Conservation (phyloP, 2,888 invertebrate genomes). For the Phengaris arion region DNA sequence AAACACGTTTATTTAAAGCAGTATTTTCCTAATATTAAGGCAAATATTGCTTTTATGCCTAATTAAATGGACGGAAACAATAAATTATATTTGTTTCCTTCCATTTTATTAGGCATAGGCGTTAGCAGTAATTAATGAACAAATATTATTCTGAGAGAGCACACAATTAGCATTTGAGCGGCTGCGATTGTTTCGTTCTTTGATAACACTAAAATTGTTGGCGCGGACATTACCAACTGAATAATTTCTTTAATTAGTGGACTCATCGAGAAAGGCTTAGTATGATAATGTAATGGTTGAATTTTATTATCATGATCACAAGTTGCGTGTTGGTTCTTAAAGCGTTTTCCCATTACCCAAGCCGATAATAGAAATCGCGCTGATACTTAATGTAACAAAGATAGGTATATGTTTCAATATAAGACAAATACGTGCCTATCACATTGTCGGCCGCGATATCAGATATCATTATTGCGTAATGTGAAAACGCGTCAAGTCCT, state of each 20-base stretch:
- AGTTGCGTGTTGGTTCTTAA: too few relatives aligned
- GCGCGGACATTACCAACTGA: slow-evolving; percentile 14
- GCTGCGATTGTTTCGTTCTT: slow-evolving; percentile 23
- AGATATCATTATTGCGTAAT: too few relatives aligned
- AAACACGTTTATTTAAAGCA: neutral
- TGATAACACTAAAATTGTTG: slow-evolving; percentile 26
- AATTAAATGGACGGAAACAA: too few relatives aligned
- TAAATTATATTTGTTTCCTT: neutral
- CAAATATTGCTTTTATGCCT: too few relatives aligned
- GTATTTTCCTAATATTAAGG: neutral
- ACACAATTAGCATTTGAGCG: slow-evolving; percentile 24
- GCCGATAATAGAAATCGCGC: too few relatives aligned
- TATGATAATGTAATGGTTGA: neutral
- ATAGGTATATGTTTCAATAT: too few relatives aligned
- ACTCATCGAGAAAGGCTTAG: slow-evolving; percentile 13
- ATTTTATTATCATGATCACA: neutral
- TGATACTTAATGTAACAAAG: too few relatives aligned
- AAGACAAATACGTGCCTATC: too few relatives aligned
- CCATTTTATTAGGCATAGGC: neutral
- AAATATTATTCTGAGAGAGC: slow-evolving; percentile 11
- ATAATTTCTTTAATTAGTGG: slow-evolving; percentile 27
- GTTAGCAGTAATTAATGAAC: slow-evolving; percentile 3
- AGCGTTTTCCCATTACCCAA: too few relatives aligned
- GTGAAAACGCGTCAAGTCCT: too few relatives aligned
- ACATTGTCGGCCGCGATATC: too few relatives aligned